Conservation (phyloP, 2,113 vertebrate species). For the Vulpes vulpes region DNA sequence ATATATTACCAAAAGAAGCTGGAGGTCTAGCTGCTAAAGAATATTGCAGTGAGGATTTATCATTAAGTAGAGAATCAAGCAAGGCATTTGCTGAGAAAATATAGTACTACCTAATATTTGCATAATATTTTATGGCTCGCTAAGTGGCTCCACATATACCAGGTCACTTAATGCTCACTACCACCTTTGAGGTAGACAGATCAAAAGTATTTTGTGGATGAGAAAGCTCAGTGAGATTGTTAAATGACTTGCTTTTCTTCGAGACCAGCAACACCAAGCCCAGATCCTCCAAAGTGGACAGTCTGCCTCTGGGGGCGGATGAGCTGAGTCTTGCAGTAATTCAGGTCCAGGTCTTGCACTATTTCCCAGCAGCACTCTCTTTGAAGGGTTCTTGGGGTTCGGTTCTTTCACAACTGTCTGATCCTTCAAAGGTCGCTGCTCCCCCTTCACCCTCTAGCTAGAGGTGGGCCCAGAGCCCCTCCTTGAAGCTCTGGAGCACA, state of each 20-base stretch:
- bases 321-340: not conserved
- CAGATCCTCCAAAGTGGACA: not conserved
- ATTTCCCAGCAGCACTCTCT: not conserved
- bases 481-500: not conserved
- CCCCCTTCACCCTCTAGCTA: no score
- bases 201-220: not conserved
- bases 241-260: not conserved
- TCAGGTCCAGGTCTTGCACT: not conserved
- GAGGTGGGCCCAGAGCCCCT: not conserved
- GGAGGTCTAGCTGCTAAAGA: not conserved
- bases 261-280: not conserved
- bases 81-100: not conserved
- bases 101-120: not conserved
- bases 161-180: not conserved
- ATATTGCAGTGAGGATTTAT: not conserved
- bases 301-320: no score
- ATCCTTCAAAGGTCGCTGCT: not conserved
- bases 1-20: not conserved
- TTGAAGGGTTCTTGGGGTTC: not conserved
- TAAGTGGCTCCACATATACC: not conserved
- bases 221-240: not conserved
- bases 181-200: not conserved
- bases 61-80: not conserved
- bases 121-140: not conserved
- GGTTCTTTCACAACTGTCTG: not conserved